Percentiles rank a stretch among this genome's conserved stretches.
Conservation (phyloP, 2,888 invertebrate genomes). For the Ferrisia virgata region DNA sequence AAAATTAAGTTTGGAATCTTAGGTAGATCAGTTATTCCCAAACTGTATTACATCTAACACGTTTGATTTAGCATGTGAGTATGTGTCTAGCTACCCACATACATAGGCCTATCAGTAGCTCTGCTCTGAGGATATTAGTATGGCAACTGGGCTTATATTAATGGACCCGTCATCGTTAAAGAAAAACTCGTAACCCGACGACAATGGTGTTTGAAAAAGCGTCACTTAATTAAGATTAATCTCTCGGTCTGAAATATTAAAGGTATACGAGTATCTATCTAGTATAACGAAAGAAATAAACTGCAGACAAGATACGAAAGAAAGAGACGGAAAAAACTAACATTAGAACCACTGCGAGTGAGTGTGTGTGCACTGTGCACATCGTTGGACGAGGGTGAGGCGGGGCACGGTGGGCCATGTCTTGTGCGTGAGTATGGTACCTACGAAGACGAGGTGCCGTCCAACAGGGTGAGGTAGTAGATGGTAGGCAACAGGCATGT, state of each 20-base stretch:
- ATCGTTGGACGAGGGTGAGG: neutral
- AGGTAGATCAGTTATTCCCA: neutral
- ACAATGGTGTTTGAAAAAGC: constrained; percentile 14
- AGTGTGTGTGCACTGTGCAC: neutral
- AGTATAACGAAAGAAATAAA: neutral
- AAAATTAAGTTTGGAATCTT: neutral
- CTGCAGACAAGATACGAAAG: neutral
- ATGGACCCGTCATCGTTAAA: neutral
- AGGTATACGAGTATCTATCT: too few species aligned
- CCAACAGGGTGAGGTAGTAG: neutral
- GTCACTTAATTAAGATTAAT: constrained; percentile 17
- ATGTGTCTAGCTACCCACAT: too few species aligned
- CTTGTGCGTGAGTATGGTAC: neutral
- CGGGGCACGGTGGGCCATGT: neutral
- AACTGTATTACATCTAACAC: neutral
- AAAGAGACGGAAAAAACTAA: neutral
- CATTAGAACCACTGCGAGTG: constrained; percentile 5
- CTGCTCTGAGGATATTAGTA: neutral
- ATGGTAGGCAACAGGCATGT: neutral
- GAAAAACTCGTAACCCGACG: neutral
- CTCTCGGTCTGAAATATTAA: neutral
- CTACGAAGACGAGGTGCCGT: neutral
- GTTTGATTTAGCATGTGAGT: too few species aligned
- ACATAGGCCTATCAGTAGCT: neutral
- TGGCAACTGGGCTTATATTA: constrained; percentile 8